Base-by-base conservation (phyloP, 2,797 vertebrate genomes). In the Clamator glandarius region DNA sequence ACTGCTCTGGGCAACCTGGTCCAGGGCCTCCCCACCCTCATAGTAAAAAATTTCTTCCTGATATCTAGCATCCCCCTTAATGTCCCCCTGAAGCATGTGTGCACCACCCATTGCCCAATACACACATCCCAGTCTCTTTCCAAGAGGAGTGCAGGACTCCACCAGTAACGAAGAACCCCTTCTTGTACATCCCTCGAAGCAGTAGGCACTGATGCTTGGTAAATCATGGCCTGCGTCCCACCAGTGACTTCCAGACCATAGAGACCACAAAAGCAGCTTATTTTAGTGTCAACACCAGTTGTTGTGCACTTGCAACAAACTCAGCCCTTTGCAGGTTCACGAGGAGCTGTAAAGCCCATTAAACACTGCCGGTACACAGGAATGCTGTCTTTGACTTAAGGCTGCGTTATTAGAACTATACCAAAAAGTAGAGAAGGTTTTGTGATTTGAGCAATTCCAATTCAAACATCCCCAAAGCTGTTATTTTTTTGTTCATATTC, bases 381-480 rank as follows among this genome's bases (percentile, higher is more conserved):
- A 54, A 54, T 70, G 64, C 52, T 28, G 42, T 31, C 80, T 84
- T 85, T 90, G 76, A 84, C 41, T 92, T 66, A 28, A 15, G 59
- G 36, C 52, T 73, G 86, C 36, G 4, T 75, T 74, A 84, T 88
- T 28, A 67, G 26, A 42, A n/a, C 57, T 55, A 2, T 23, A 28
- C 64, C 20, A 61, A 59, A 46, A 73, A 86, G 77, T 24, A n/a
- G 59, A 74, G 57, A 77, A 81, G 51, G 29, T 44, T 14, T 44
- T 17, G 42, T 17, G 42, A 42, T 18, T 16, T 62, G 68, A 66
- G 42, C 29, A 19, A 52, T 52, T 89, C 85, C 84, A 93, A 76
- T 66, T 62, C 86, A 92, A 96, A 95, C 70, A 76, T 90, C 70
- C 73, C 87, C 72, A 50, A 61, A 90, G 57, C 68, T 7, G 9